phyloP scores from a whole-genome alignment of 2,888 invertebrate species.

The Scaptomyza caliginosa region DNA sequence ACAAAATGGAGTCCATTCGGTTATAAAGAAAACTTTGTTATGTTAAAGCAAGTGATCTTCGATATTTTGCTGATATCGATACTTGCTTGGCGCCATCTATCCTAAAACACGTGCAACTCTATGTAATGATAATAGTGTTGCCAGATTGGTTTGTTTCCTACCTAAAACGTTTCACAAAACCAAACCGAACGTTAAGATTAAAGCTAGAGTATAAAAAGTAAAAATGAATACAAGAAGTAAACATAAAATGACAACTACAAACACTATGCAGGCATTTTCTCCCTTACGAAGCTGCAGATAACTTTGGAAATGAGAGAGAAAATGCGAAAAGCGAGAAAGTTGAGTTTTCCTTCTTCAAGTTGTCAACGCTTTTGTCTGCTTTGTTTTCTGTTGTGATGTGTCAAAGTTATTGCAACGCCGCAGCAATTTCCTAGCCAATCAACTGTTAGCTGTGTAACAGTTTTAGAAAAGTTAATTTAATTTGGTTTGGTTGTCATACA shows the following conservation, averaged over 20 bases:
- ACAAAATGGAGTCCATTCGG: background rate
- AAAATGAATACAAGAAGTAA: background rate
- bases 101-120: background rate
- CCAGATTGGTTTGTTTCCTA: background rate
- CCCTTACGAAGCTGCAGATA: slow-evolving; percentile 1
- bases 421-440: slow-evolving; percentile 23
- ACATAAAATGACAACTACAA: background rate
- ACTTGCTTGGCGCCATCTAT: background rate
- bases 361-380: background rate
- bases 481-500: slow-evolving; percentile 43
- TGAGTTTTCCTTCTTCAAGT: background rate
- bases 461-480: slow-evolving; percentile 54
- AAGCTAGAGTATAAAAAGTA: background rate
- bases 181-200: background rate
- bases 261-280: slow-evolving; percentile 6
- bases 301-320: background rate
- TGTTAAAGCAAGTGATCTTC: background rate
- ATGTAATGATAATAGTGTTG: background rate
- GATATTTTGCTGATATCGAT: background rate
- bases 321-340: background rate
- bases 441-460: slow-evolving; percentile 25
- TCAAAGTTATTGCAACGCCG: slow-evolving; percentile 7
- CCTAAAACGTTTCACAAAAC: background rate
- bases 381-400: background rate
- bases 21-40: too few relatives aligned